Base-by-base conservation (phyloP, 1,140 invertebrate genomes). In the Colletes latitarsis region DNA sequence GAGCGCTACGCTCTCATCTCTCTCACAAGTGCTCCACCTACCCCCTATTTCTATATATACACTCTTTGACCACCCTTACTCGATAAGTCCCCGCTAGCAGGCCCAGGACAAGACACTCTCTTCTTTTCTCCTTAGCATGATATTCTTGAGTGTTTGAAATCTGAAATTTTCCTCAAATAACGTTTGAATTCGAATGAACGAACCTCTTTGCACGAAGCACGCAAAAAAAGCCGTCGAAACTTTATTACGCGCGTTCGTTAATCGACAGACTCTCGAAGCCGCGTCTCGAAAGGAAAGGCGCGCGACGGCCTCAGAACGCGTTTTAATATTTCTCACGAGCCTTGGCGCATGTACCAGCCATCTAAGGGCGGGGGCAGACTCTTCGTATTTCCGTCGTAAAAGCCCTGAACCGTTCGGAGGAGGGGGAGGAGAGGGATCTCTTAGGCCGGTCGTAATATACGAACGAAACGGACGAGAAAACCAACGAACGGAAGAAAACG, bases 391-490 rank as follows among this genome's bases (percentile, higher is more conserved):
- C 81, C 57, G 58, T 85, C 60, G 30, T 67, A 60, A 71, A 79
- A 69, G 46, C 46, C 72, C 30, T 30, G 72, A 46, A 41, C 55
- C 64, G 74, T 76, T 69, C 67, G 46, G 30, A 2, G 30, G 30
- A 30, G 30, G 30, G 30, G 30, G 30, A 2, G 30, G 30, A 30
- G 30, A 2, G 30, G 30, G 64, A 43, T 75, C 85, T 85, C 70
- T 83, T 77, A 83, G 81, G 43, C 60, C 64, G 39, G 60, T 41
- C 63, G 84, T 77, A 84, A 86, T 87, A 87, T 86, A 83, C 46
- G 55, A 77, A 67, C 46, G 80, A 85, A 77, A 86, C 60, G 73
- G 66, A 82, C 69, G 85, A 66, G 73, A 77, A n/a, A 77, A 73
- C 72, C 71, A n/a, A 53, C 41, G 69, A 12, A 21, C 55, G 63